Conservation (phyloP, 1,140 invertebrate genomes). For the Bathynomus jamesi region DNA sequence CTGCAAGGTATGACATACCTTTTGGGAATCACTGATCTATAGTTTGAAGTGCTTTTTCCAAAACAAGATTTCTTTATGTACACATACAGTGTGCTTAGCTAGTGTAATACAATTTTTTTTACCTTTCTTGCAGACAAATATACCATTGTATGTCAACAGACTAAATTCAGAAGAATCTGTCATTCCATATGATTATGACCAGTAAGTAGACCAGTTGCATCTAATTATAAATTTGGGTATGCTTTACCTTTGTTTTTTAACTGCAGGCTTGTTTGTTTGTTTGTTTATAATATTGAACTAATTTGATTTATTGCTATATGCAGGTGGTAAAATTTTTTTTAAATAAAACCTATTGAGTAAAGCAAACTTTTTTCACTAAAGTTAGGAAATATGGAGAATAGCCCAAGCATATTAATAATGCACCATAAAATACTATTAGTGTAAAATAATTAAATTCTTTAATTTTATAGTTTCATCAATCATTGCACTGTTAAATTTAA, state of each 20-base stretch:
- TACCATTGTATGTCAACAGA: conserved; percentile 86
- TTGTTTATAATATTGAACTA: no score
- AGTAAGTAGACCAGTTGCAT: conserved; percentile 51
- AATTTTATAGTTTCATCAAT: no score
- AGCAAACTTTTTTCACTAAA: no score
- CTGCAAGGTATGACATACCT: not conserved
- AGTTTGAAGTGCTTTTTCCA: not conserved
- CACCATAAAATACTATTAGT: no score
- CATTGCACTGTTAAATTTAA: no score
- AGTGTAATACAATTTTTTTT: conserved; percentile 13
- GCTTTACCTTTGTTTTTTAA: not conserved
- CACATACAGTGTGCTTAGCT: not conserved
- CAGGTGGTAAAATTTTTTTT: no score
- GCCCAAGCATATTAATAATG: no score
- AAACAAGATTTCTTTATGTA: not conserved
- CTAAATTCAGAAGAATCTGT: conserved; percentile 93
- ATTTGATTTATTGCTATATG: no score
- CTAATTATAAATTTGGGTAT: not conserved
- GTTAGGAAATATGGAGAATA: no score
- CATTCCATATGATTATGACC: conserved; percentile 95
- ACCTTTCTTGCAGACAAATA: conserved; percentile 61
- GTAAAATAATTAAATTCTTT: no score
- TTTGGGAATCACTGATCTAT: not conserved
- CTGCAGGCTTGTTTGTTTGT: not conserved
- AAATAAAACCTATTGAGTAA: no score